Base-by-base conservation (phyloP, 2,888 invertebrate genomes). In the Ditylenchus weischeri region DNA sequence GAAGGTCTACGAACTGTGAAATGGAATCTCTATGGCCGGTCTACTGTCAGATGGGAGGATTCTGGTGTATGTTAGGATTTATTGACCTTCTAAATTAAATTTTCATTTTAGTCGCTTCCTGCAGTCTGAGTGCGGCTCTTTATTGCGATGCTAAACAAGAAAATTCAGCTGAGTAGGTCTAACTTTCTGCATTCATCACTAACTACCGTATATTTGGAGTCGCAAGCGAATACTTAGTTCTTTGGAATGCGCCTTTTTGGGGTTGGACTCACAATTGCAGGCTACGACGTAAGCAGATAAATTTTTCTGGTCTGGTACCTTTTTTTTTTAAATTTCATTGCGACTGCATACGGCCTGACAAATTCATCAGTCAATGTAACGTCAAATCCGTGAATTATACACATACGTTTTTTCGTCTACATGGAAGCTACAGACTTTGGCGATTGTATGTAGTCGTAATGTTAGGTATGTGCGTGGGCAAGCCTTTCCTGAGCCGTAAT, bases 161-260 rank as follows among this genome's bases (percentile, higher is more conserved):
- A 72, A 38, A 72, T 80, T 64, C 77, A 76, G 64, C 69, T 80
- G 54, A 80, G 79, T 78, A 60, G 62, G 38, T 11, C 38, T 38
- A 38, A 11, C 38, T 38, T 38, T 38, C 11, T 8, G 11, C 38
- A 8, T 38, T 8, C 38, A 38, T 38, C 38, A 38, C 38, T 38
- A 11, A 11, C 11, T 11, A 38, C 11, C 11, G 38, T 38, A 38
- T 8, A 38, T 78, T 69, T 72, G 83, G 84, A 94, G 86, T 92
- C 95, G 90, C 96, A 92, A 85, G 88, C 90, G 5, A 94, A 93
- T 72, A 99, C 98, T 0, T 96, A 99, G 85, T 88, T 94, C 71
- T 98, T 99, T 79, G 96, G 96, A 82, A 89, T 94, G 79, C 88
- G 98, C 66, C 98, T 98, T 0, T 93, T 93, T 79, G 98, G 98